phyloP scores from a whole-genome alignment of 1,140 invertebrate genomes.

The Drosophila prosaltans region DNA sequence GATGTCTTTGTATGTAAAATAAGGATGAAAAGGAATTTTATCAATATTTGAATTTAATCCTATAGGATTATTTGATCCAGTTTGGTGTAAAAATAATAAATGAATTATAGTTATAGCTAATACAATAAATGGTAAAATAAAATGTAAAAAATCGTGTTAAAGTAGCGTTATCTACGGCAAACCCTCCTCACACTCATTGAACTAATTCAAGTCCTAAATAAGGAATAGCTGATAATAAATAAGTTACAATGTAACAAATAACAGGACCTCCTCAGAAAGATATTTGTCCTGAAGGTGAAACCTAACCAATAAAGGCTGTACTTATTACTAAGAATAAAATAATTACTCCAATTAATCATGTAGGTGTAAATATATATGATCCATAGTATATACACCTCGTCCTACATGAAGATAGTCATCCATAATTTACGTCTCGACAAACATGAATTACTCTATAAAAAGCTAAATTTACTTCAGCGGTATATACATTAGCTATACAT shows the following conservation, averaged over 20 bases:
- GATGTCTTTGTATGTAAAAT: conserved; percentile 86
- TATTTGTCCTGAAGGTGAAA: conserved; percentile 89
- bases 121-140: conserved; percentile 88
- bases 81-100: conserved; percentile 86
- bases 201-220: conserved; percentile 86
- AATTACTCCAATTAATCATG: conserved; percentile 85
- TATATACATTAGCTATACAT: conserved; percentile 84
- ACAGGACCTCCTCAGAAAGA: conserved; percentile 89
- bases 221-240: conserved; percentile 87
- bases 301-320: conserved; percentile 88
- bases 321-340: conserved; percentile 86
- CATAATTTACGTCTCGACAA: conserved; percentile 84
- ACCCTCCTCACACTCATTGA: conserved; percentile 88
- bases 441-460: conserved; percentile 85
- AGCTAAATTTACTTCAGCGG: conserved; percentile 84
- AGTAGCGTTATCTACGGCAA: conserved; percentile 83
- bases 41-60: conserved; percentile 85
- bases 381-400: conserved; percentile 36
- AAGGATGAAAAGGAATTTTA: conserved; percentile 87
- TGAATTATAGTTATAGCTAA: conserved; percentile 85
- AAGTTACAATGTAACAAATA: too few relatives aligned
- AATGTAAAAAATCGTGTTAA: conserved; percentile 87
- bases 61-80: conserved; percentile 86
- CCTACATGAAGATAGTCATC: conserved; percentile 80
- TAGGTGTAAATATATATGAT: conserved; percentile 31